Percentiles rank a stretch among this genome's conserved stretches.
phyloP scores from a whole-genome alignment of 1,140 invertebrate species.

The Nylanderia fulva region DNA sequence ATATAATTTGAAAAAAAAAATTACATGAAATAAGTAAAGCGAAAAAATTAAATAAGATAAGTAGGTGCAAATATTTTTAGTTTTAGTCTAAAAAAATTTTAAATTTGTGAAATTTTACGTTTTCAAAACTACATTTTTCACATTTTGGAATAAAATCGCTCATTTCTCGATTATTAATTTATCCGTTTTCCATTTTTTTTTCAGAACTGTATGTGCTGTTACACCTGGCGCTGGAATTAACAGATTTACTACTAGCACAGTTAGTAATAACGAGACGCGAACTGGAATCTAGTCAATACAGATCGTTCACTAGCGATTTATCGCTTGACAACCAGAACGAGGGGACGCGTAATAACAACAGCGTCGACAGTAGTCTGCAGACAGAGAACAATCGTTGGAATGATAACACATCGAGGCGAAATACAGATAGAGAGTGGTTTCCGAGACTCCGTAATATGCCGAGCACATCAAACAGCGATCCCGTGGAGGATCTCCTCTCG shows the following conservation, averaged over 20 bases:
- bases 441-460: slow-evolving; percentile 3
- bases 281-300: slow-evolving; percentile 69
- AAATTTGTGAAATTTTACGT: background rate
- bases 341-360: background rate
- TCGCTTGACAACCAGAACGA: slow-evolving; percentile 21
- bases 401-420: slow-evolving; percentile 4
- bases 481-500: slow-evolving; percentile 55
- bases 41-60: background rate
- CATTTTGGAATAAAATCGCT: background rate
- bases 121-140: background rate
- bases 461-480: background rate
- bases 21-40: background rate
- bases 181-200: slow-evolving; percentile 32
- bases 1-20: background rate
- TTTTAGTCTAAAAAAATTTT: background rate
- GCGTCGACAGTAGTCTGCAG: slow-evolving; percentile 57
- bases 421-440: background rate
- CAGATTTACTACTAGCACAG: slow-evolving; percentile 81
- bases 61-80: background rate
- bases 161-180: background rate
- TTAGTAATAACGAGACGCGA: slow-evolving; percentile 75
- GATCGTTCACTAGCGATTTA: slow-evolving; percentile 52
- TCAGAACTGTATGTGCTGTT: slow-evolving; percentile 79
- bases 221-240: slow-evolving; percentile 82
- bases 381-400: slow-evolving; percentile 40